Evolutionary conservation across 2,113 vertebrate species (phyloP), one percentile per base, ranked within the genome.

Genomic region (Strix uralensis): DNA sequence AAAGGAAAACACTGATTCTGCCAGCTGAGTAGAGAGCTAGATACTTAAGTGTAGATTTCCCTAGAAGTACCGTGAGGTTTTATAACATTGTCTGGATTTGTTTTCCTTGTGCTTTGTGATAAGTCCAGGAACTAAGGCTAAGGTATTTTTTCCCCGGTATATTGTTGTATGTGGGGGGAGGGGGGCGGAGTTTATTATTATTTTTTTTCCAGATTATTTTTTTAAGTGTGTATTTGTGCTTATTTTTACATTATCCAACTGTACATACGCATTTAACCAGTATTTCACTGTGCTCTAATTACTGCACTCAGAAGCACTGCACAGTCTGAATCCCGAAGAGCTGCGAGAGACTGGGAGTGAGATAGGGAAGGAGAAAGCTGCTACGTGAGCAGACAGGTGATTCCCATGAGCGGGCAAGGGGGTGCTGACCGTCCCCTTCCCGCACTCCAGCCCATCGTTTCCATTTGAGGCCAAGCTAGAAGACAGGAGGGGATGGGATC

Each of bases 231-330:
- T 97, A 88, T 96, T 74, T 96, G 98, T 97, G 88, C 96, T 96
- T 97, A 97, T 98, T 96, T 96, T 98, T 97, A 97, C 92, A 55
- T 97, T 95, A 94, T 82, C 93, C 97, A 97, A 98, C 96, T 98
- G 97, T 97, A 97, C 94, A 97, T 95, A 90, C 54, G 32, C 98
- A 97, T 98, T 97, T 98, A 98, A 98, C 98, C 98, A 98, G 98
- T 98, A 98, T 98, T 98, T 96, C 98, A 98, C 98, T 98, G 98
- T 98, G 98, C 98, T 99, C 98, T 71, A 97, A 98, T 99, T 98
- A 98, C 98, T 99, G 98, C 98, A 99, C 98, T 99, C 97, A 91
- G 96, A 98, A 97, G 94, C 96, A 98, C 98, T 98, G 98, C 98
- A 98, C 98, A 97, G 97, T 97, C 98, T 97, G 98, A 96, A 94